Base-by-base conservation (phyloP, 2,888 invertebrate species). In the Ptilodon capucinus region DNA sequence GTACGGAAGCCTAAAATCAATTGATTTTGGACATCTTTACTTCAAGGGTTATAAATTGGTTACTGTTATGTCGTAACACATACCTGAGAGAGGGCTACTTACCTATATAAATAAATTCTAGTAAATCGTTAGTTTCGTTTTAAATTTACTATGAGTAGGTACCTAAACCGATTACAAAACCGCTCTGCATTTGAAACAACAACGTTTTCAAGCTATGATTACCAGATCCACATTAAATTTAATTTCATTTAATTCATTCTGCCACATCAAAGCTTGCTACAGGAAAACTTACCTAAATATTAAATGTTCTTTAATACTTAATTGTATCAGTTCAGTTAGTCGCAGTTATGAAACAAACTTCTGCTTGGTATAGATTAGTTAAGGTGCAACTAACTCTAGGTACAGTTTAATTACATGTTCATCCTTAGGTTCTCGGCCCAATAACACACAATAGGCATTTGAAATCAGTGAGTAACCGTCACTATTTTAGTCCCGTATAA, bases 271-370 rank as follows among this genome's bases (percentile, higher is more conserved):
- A 72, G 64, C 61, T 49, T 43, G 53, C 47, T 54, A 50, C 49
- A 46, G 55, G 41, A 58, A 61, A 69, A 65, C 61, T 67, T 43
- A 42, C 50, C 51, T 63, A 44, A 45, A 54, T 42, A n/a, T 45
- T 55, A 68, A 57, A 67, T 71, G 63, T 25, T 16, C 14, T 60
- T n/a, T 68, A 72, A 65, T 68, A 61, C 63, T 50, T 55, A 64
- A 59, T 61, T 63, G 64, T 61, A 59, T 55, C 63, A 62, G 64
- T 57, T 68, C 64, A 73, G 73, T 76, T 74, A 62, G 71, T 70
- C 54, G 64, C 60, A 72, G 76, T 69, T 76, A 50, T 42, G 62
- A 41, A 77, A 74, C 72, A 76, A 81, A 80, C 72, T 81, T 79
- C 71, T 60, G 60, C 65, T 68, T 70, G 58, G 52, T 55, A 44